Conservation (phyloP, 2,888 invertebrate species). For the Andricus curvator region DNA sequence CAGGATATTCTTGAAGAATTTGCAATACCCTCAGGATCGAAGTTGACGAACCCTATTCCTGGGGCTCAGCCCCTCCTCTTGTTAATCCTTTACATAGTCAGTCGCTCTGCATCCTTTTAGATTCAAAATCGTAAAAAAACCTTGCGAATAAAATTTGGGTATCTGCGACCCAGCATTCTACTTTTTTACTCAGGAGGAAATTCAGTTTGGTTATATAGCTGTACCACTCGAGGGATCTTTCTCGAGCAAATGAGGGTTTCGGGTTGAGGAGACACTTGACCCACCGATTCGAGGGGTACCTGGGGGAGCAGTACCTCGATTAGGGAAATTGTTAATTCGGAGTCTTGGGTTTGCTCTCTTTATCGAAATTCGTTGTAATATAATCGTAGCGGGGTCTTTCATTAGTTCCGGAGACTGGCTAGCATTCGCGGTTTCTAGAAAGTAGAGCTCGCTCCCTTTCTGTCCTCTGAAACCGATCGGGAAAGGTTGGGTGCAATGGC, state of each 20-base stretch:
- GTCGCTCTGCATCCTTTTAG: not conserved
- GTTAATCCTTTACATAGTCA: conserved; percentile 16
- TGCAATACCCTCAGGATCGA: not conserved
- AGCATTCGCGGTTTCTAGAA: conserved; percentile 30
- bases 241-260: not conserved
- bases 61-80: not conserved
- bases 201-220: not conserved
- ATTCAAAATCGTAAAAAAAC: not conserved
- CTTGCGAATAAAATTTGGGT: not conserved
- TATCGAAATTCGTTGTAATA: conserved; percentile 44
- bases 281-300: not conserved
- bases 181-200: not conserved
- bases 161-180: not conserved
- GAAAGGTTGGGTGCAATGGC: conserved; percentile 14
- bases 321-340: conserved; percentile 13
- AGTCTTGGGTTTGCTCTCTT: conserved; percentile 22
- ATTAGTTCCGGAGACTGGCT: conserved; percentile 49
- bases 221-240: not conserved
- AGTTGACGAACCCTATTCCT: conserved; percentile 4
- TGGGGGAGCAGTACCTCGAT: not conserved
- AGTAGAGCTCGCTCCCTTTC: conserved; percentile 30
- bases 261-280: not conserved
- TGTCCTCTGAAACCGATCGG: conserved; percentile 20
- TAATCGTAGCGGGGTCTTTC: conserved; percentile 44
- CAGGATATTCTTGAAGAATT: not conserved